Percentiles rank a stretch among this genome's conserved stretches.
Conservation (phyloP, 2,797 vertebrate species). For the Natrix natrix region DNA sequence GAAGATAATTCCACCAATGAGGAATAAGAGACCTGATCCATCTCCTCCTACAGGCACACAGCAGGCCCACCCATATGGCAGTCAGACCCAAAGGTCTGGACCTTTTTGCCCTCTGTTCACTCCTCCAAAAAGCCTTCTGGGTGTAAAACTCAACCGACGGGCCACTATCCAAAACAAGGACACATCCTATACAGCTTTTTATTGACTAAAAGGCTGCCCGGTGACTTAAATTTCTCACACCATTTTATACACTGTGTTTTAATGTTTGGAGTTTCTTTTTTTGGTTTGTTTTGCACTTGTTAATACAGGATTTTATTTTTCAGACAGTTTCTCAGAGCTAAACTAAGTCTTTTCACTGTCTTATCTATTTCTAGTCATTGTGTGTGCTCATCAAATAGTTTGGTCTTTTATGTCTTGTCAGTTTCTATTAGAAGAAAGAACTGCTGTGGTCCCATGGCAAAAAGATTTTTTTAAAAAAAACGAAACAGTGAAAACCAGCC, state of each 20-base stretch:
- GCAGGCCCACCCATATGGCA: conserved; percentile 57
- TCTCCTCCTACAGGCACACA: conserved; percentile 48
- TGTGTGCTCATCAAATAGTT: conserved; percentile 76
- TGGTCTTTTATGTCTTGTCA: conserved; percentile 77
- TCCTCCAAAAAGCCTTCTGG: conserved; percentile 68
- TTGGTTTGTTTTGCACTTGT: conserved; percentile 91
- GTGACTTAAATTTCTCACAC: conserved; percentile 93
- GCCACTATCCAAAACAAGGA: conserved; percentile 77
- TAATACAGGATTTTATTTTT: conserved; percentile 85
- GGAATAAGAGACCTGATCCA: conserved; percentile 77
- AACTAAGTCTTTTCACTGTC: conserved; percentile 79
- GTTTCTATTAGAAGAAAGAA: conserved; percentile 79
- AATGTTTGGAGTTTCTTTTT: conserved; percentile 82
- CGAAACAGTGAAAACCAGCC: not conserved
- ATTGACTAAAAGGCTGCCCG: conserved; percentile 86
- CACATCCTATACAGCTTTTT: conserved; percentile 84
- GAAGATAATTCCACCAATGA: conserved; percentile 89
- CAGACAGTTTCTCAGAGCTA: conserved; percentile 77
- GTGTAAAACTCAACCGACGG: conserved; percentile 61
- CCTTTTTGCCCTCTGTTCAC: conserved; percentile 58
- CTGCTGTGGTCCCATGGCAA: conserved; percentile 72
- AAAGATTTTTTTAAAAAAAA: not conserved
- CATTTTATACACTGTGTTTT: conserved; percentile 99
- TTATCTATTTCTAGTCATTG: conserved; percentile 78
- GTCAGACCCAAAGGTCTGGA: conserved; percentile 66